A percentile compares a stretch with the other conserved stretches of the same genome.
These are phyloP conservation scores for Australoheros scitulus DNA, from an alignment of 2,113 vertebrate species.

Conservation along the genomic window DNA sequence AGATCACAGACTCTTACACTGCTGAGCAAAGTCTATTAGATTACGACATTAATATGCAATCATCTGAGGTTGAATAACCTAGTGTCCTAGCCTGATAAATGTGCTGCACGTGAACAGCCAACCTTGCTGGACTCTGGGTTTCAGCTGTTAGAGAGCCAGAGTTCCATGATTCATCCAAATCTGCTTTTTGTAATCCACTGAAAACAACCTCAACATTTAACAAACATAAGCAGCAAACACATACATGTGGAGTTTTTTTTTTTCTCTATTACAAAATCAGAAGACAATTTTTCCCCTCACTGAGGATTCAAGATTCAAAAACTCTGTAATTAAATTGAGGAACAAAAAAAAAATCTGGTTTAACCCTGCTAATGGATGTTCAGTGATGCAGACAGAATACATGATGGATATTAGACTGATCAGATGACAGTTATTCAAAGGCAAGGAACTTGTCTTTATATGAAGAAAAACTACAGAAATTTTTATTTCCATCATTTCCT, in stretches of 20 bases:
- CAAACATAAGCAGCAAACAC: not conserved
- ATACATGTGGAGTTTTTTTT: not conserved
- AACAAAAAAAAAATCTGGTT: not conserved
- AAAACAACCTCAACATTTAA: not conserved
- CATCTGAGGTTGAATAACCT: slow-evolving; percentile 15
- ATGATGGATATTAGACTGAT: not conserved
- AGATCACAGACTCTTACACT: not conserved
- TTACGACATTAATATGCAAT: slow-evolving; percentile 15
- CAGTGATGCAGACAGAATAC: not conserved
- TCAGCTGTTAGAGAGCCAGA: not conserved
- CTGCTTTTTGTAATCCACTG: not conserved
- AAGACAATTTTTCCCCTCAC: no score
- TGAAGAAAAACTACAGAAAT: not conserved
- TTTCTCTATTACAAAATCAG: not conserved
- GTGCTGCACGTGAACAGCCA: not conserved
- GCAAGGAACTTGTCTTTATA: not conserved
- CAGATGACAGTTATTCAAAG: not conserved
- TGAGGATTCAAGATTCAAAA: not conserved
- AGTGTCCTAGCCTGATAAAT: not conserved
- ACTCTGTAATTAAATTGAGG: not conserved
- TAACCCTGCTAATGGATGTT: not conserved
- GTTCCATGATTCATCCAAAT: not conserved
- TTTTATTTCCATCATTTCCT: not conserved
- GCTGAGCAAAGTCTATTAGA: slow-evolving; percentile 37
- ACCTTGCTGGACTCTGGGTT: not conserved